A percentile compares a stretch with the other conserved stretches of the same genome.
These are phyloP conservation scores for Copsychus sechellarum DNA, from an alignment of 2,113 vertebrate genomes.

Conservation along the genomic window DNA sequence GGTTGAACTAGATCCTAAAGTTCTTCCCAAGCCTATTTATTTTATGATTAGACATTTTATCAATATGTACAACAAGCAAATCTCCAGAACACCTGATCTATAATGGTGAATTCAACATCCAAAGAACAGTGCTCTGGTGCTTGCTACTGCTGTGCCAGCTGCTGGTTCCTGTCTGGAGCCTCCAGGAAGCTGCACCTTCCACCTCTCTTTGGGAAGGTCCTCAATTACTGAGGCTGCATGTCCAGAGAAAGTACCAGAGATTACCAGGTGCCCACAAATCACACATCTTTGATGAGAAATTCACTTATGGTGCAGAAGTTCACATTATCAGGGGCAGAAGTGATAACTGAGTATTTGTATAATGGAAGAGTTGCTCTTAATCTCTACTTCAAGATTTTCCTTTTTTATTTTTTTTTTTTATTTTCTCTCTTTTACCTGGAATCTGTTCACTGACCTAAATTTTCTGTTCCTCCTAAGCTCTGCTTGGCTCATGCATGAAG, in stretches of 20 bases:
- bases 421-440: neutral
- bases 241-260: neutral
- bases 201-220: neutral
- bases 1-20: neutral
- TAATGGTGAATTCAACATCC: rapidly evolving
- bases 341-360: neutral
- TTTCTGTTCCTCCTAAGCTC: neutral
- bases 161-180: neutral
- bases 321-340: neutral
- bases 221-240: rapidly evolving
- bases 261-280: neutral
- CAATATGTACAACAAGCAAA: neutral
- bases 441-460: neutral
- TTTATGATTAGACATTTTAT: neutral
- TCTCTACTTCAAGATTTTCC: neutral
- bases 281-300: neutral
- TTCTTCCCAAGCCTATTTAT: neutral
- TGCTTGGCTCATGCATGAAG: neutral
- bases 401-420: no score
- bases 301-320: neutral
- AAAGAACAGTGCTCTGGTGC: neutral
- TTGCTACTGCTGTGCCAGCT: neutral
- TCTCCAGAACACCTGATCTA: neutral
- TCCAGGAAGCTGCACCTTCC: neutral
- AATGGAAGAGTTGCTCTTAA: neutral